A percentile compares a stretch with the other conserved stretches of the same genome.
These are phyloP conservation scores for Anodontia alba DNA, from an alignment of 2,888 invertebrate genomes.

Conservation along the genomic window DNA sequence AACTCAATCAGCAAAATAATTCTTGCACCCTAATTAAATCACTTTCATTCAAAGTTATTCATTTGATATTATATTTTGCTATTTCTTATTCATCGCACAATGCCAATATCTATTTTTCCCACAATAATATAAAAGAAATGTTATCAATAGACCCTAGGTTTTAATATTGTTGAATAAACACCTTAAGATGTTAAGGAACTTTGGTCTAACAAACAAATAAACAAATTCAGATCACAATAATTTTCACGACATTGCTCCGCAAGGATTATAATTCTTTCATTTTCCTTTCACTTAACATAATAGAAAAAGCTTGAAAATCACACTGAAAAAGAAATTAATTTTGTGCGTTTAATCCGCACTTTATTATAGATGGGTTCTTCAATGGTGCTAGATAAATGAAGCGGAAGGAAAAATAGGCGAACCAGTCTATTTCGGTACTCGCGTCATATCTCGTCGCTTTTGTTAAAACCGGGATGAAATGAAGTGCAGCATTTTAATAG, in stretches of 20 bases:
- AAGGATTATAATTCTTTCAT: conserved; percentile 15
- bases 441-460: conserved; percentile 13
- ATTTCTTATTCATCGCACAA: conserved; percentile 14
- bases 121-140: conserved; percentile 6
- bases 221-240: conserved; percentile 16
- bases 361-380: conserved; percentile 9
- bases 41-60: conserved; percentile 11
- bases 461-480: neutral
- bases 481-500: neutral
- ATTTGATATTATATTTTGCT: conserved; percentile 7
- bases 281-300: conserved; percentile 7
- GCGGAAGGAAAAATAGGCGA: conserved; percentile 35
- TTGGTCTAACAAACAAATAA: conserved; percentile 13
- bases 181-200: conserved; percentile 6
- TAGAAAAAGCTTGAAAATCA: neutral
- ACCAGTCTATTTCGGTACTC: conserved; percentile 56
- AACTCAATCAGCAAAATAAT: neutral
- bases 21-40: neutral
- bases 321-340: conserved; percentile 12
- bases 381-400: conserved; percentile 34
- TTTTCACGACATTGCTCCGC: neutral
- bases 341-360: conserved; percentile 11
- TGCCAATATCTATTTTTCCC: conserved; percentile 17
- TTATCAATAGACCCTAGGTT: conserved; percentile 10
- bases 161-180: conserved; percentile 7